These are phyloP conservation scores for Podargus strigoides DNA, from an alignment of 2,797 vertebrate species.

Conservation along the genomic window DNA sequence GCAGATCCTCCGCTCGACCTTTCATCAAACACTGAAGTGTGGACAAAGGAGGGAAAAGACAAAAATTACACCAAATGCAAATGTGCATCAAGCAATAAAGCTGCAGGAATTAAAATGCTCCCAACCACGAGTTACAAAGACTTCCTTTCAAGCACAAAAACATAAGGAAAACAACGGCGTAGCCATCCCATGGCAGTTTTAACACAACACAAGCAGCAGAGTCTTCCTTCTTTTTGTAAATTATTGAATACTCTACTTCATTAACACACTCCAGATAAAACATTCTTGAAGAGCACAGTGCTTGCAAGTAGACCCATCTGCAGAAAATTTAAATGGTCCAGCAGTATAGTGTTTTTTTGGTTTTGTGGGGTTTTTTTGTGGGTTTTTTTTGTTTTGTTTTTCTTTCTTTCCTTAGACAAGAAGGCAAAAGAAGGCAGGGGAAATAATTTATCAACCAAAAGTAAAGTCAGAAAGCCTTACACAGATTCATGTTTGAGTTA, in stretches of 20 bases:
- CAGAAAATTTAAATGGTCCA: not conserved
- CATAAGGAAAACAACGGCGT: not conserved
- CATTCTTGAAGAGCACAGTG: not conserved
- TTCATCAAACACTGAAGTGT: conserved; percentile 76
- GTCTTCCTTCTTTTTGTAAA: not conserved
- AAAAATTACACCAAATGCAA: not conserved
- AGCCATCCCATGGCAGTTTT: not conserved
- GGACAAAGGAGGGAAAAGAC: not conserved
- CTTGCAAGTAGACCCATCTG: not conserved
- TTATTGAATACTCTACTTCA: not conserved
- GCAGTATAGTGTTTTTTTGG: too few relatives aligned
- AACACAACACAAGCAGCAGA: not conserved
- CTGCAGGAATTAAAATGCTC: not conserved
- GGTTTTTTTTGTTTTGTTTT: too few relatives aligned
- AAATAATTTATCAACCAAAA: not conserved
- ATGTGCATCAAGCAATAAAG: not conserved
- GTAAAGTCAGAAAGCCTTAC: not conserved
- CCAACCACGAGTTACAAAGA: not conserved
- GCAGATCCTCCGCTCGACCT: conserved; percentile 67
- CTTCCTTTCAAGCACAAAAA: not conserved
- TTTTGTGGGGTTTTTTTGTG: not conserved
- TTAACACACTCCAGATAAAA: not conserved
- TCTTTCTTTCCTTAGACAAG: not conserved
- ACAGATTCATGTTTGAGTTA: not conserved
- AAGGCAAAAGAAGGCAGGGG: not conserved